Percentiles rank a stretch among this genome's conserved stretches.
Conservation (phyloP, 1,140 invertebrate species). For the Drosophila lini region DNA sequence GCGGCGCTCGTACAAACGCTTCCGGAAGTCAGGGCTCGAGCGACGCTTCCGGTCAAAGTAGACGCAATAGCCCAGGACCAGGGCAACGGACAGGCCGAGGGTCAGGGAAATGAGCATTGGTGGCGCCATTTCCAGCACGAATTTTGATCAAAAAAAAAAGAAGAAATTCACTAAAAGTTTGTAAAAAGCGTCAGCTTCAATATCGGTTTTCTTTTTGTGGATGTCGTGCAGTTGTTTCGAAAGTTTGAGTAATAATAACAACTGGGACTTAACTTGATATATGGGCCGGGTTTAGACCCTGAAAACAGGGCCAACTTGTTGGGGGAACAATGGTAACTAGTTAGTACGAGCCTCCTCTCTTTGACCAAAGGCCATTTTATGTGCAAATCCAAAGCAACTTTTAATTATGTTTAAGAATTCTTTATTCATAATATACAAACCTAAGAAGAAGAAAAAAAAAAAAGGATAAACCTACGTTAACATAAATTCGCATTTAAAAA, state of each 20-base stretch:
- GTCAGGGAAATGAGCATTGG: background rate
- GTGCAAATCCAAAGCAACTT: background rate
- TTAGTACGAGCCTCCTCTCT: background rate
- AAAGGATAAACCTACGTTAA: background rate
- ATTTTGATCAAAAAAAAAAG: background rate
- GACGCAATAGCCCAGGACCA: slow-evolving; percentile 11
- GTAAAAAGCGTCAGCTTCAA: background rate
- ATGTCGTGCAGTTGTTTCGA: background rate
- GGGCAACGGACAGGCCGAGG: background rate
- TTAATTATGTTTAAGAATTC: background rate
- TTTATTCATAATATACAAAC: background rate
- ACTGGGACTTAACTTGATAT: too few relatives aligned
- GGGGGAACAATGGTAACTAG: background rate
- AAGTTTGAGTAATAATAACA: background rate
- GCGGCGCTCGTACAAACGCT: slow-evolving; percentile 13
- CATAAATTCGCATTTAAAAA: background rate
- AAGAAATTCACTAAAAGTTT: background rate
- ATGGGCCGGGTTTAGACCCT: background rate
- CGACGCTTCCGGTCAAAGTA: slow-evolving; percentile 18
- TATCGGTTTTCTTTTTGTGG: background rate
- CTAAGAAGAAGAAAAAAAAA: background rate
- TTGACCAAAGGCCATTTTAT: too few relatives aligned
- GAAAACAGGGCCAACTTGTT: background rate
- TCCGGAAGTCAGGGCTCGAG: slow-evolving; percentile 11
- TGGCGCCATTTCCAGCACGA: slow-evolving; percentile 2